Conservation (phyloP, 1,140 invertebrate species). For the Drosophila lowei region DNA sequence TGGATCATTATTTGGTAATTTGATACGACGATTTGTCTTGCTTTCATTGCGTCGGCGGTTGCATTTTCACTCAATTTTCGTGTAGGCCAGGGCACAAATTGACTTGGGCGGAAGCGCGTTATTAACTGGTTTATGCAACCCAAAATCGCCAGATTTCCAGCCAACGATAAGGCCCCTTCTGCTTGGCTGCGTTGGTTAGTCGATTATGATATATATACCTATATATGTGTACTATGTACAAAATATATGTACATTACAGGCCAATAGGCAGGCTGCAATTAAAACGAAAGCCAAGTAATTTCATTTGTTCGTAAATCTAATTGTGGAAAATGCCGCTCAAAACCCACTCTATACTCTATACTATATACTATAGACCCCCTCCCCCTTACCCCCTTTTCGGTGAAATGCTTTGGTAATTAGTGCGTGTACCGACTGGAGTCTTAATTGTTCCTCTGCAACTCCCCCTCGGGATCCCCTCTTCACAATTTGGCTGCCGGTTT, state of each 20-base stretch:
- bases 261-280: slow-evolving; percentile 74
- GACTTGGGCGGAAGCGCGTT: slow-evolving; percentile 78
- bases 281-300: slow-evolving; percentile 80
- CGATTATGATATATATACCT: slow-evolving; percentile 23
- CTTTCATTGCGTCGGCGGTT: slow-evolving; percentile 61
- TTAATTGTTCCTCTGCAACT: slow-evolving; percentile 49
- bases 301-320: slow-evolving; percentile 79
- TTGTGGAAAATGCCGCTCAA: slow-evolving; percentile 53
- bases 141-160: slow-evolving; percentile 74
- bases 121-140: slow-evolving; percentile 83
- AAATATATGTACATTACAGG: slow-evolving; percentile 7
- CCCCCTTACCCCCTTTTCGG: neutral
- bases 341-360: no score
- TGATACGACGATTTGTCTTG: slow-evolving; percentile 82
- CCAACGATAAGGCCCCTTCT: slow-evolving; percentile 56
- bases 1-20: slow-evolving; percentile 75
- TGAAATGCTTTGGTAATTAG: slow-evolving; percentile 74
- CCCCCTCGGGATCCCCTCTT: slow-evolving; percentile 3
- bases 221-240: no score
- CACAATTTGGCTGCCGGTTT: slow-evolving; percentile 39
- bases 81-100: slow-evolving; percentile 56
- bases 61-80: slow-evolving; percentile 79
- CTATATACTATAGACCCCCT: neutral
- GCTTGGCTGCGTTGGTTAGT: slow-evolving; percentile 44
- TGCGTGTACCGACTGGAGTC: slow-evolving; percentile 61